phyloP scores from a whole-genome alignment of 2,113 vertebrate species.

The Cynoglossus semilaevis region DNA sequence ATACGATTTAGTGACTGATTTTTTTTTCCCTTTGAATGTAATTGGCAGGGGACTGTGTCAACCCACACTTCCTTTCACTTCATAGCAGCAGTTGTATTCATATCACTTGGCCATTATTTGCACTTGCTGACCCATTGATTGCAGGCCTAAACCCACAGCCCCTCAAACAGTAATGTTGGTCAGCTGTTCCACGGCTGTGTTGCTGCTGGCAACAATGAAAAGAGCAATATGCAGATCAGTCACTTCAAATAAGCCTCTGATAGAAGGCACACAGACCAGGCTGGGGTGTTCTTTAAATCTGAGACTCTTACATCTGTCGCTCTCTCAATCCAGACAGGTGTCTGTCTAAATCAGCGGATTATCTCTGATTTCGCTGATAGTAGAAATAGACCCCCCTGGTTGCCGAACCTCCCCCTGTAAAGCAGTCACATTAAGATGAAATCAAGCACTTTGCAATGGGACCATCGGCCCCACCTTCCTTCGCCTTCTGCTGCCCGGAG shows the following conservation, averaged over 20 bases:
- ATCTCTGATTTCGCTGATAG: constrained; percentile 73
- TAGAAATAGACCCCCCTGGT: constrained; percentile 57
- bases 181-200: constrained; percentile 73
- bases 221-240: constrained; percentile 74
- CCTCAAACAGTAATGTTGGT: constrained; percentile 68
- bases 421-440: constrained; percentile 82
- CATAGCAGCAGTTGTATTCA: constrained; percentile 74
- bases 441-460: constrained; percentile 80
- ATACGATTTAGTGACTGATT: constrained; percentile 67
- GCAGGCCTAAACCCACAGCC: constrained; percentile 61
- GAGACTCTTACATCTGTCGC: constrained; percentile 72
- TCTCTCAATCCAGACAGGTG: constrained; percentile 73
- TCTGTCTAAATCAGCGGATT: constrained; percentile 72
- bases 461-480: constrained; percentile 82
- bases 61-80: constrained; percentile 70
- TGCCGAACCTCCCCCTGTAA: constrained; percentile 55
- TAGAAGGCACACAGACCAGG: constrained; percentile 48
- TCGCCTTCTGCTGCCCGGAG: constrained; percentile 94
- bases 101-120: constrained; percentile 75
- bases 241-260: constrained; percentile 62
- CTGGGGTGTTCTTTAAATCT: constrained; percentile 46
- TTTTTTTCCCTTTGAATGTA: constrained; percentile 51
- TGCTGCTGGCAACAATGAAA: constrained; percentile 71
- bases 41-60: constrained; percentile 67
- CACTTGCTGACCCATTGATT: constrained; percentile 70